Conservation (phyloP, 2,888 invertebrate genomes). For the Halocaridina rubra region DNA sequence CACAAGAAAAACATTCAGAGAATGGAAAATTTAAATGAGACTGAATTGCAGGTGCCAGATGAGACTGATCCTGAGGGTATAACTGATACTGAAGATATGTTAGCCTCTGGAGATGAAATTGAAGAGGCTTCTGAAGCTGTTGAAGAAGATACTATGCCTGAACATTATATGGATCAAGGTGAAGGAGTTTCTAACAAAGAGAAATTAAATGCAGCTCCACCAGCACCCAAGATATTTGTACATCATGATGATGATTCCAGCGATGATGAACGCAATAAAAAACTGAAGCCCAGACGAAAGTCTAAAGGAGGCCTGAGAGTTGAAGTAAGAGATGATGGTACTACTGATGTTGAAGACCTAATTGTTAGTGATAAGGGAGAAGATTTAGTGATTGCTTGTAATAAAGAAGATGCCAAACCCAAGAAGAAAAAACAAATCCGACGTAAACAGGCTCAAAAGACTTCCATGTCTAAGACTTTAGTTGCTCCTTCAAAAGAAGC, state of each 20-base stretch:
- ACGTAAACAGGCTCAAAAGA: conserved; percentile 11
- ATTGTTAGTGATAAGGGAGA: conserved; percentile 36
- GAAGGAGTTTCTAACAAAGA: conserved; percentile 35
- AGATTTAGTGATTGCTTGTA: neutral
- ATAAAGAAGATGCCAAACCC: neutral
- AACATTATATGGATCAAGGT: conserved; percentile 46
- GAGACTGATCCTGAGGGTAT: conserved; percentile 25
- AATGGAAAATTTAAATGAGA: neutral
- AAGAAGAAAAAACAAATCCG: conserved; percentile 19
- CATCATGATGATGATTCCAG: conserved; percentile 23
- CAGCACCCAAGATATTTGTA: conserved; percentile 23
- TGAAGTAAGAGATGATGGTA: conserved; percentile 16
- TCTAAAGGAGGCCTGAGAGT: conserved; percentile 10
- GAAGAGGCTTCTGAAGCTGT: conserved; percentile 17
- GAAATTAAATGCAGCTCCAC: conserved; percentile 4
- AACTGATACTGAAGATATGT: conserved; percentile 51
- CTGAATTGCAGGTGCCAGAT: neutral
- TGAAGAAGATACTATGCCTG: conserved; percentile 47
- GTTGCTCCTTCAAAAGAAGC: conserved; percentile 4
- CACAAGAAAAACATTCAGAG: conserved; percentile 43
- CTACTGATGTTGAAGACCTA: conserved; percentile 60
- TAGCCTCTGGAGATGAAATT: conserved; percentile 35
- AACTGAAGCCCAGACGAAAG: neutral
- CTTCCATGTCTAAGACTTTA: neutral
- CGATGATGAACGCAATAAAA: conserved; percentile 32